These are phyloP conservation scores for Lepidochitona cinerea DNA, from an alignment of 2,888 invertebrate genomes.

Conservation along the genomic window DNA sequence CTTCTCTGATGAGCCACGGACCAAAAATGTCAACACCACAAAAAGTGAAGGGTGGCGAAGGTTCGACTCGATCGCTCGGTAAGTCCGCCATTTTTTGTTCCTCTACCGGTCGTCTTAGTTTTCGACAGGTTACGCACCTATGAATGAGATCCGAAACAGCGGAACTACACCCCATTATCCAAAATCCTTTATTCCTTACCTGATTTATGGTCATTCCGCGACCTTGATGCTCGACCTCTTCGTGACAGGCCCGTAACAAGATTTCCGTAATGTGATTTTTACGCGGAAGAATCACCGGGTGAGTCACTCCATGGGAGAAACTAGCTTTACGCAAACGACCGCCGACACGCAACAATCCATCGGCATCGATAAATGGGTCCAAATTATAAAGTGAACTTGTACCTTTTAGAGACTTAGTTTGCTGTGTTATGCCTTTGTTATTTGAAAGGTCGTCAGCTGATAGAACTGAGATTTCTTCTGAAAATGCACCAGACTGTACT, in stretches of 20 bases:
- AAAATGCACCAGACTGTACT: too few relatives aligned
- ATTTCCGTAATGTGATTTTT: conserved; percentile 15
- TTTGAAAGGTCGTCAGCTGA: too few relatives aligned
- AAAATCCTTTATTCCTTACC: conserved; percentile 43
- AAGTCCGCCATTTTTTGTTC: conserved; percentile 61
- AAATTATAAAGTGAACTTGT: background rate
- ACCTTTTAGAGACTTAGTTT: too few relatives aligned
- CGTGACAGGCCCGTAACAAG: conserved; percentile 33
- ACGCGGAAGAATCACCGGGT: conserved; percentile 28
- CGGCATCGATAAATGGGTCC: background rate
- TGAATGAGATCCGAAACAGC: conserved; percentile 36
- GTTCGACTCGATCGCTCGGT: conserved; percentile 53
- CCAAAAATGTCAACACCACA: conserved; percentile 64
- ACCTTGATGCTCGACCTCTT: conserved; percentile 29
- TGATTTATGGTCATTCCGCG: conserved; percentile 34
- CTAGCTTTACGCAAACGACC: conserved; percentile 19
- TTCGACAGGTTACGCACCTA: conserved; percentile 55
- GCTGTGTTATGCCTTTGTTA: too few relatives aligned
- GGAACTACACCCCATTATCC: conserved; percentile 50
- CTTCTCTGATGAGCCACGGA: conserved; percentile 48
- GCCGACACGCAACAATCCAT: conserved; percentile 24
- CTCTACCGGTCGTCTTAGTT: conserved; percentile 30
- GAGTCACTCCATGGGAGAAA: conserved; percentile 11
- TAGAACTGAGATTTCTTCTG: too few relatives aligned
- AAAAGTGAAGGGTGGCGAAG: conserved; percentile 51